A percentile compares a stretch with the other conserved stretches of the same genome.
phyloP scores from a whole-genome alignment of 2,113 vertebrate genomes.

The Bos javanicus region DNA sequence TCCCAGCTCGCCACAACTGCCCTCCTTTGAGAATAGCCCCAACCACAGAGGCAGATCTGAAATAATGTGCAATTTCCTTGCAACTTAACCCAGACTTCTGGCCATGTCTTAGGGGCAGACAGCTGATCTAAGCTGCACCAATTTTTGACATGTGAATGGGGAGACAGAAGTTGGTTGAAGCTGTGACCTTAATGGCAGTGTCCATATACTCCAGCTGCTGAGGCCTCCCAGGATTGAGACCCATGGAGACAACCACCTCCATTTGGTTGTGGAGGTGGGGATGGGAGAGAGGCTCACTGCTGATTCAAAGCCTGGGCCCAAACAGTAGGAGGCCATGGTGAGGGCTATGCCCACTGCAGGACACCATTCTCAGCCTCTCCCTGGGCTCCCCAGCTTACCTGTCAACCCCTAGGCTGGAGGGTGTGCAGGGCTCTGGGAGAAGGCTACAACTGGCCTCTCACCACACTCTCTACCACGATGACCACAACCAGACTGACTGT shows the following conservation, averaged over 20 bases:
- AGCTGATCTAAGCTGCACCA: neutral
- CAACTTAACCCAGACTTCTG: neutral
- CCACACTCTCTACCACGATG: neutral
- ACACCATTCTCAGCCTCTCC: neutral
- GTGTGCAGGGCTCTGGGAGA: neutral
- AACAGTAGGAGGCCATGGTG: neutral
- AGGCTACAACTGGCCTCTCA: neutral
- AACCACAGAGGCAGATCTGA: neutral
- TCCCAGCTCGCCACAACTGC: neutral
- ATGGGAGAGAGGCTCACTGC: neutral
- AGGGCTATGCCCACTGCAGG: neutral
- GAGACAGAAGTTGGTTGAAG: neutral
- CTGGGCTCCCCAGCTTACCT: fast-evolving
- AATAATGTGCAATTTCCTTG: neutral
- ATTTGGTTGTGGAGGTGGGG: neutral
- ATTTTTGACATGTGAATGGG: neutral
- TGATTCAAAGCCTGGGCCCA: neutral
- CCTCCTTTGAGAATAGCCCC: neutral
- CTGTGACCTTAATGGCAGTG: neutral
- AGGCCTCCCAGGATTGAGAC: neutral
- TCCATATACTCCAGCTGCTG: neutral
- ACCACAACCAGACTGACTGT: neutral
- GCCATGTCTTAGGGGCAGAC: neutral
- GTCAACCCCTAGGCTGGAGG: neutral
- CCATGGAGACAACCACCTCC: neutral